These are phyloP conservation scores for Geococcyx californianus DNA, from an alignment of 2,113 vertebrate genomes.

Conservation along the genomic window DNA sequence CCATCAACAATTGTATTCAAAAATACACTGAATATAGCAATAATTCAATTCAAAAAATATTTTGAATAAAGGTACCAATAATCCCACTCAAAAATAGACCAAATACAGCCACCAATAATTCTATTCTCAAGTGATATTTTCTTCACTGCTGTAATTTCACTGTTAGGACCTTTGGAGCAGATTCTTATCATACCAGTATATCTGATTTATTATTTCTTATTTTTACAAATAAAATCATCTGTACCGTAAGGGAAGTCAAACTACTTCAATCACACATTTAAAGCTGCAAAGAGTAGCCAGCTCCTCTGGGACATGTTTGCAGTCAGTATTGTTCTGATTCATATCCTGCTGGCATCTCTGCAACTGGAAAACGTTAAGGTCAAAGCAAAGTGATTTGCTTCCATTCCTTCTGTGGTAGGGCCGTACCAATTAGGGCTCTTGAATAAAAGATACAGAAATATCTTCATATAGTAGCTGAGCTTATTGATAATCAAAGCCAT, in stretches of 20 bases:
- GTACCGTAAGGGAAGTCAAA: not conserved
- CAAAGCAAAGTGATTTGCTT: not conserved
- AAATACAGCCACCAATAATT: not conserved
- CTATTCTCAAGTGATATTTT: not conserved
- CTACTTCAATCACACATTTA: not conserved
- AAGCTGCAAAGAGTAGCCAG: not conserved
- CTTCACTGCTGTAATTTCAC: not conserved
- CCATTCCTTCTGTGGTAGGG: not conserved
- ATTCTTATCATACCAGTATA: not conserved
- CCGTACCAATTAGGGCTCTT: not conserved
- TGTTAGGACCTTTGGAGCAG: not conserved
- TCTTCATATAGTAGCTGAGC: not conserved
- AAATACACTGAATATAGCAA: not conserved
- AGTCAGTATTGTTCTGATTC: not conserved
- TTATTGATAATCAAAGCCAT: not conserved
- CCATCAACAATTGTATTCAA: too few relatives aligned
- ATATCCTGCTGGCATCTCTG: constrained; percentile 9
- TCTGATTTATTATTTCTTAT: not conserved
- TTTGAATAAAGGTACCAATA: too few relatives aligned
- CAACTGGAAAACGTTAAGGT: constrained; percentile 1
- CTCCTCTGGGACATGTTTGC: not conserved
- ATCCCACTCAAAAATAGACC: not conserved
- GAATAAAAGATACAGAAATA: not conserved
- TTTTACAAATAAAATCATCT: not conserved
- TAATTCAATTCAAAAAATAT: not conserved